Evolutionary conservation across 2,888 invertebrate genomes (phyloP), one percentile per base, ranked within the genome.

Genomic region (Acanthosepion pharaonis): DNA sequence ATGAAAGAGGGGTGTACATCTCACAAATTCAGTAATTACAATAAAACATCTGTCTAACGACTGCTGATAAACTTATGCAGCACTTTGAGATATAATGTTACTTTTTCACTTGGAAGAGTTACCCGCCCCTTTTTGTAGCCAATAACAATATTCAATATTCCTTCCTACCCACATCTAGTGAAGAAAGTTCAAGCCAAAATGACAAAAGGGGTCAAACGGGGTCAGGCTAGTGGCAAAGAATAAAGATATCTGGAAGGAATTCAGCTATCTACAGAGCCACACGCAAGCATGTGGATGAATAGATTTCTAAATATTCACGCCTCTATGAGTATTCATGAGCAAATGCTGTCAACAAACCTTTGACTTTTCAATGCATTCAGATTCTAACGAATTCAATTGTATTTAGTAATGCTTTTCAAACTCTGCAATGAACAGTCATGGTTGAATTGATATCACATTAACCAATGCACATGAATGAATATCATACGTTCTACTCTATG

Each of bases 401-500:
- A 33, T 78, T 78, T 78, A n/a, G 78, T 8, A 15, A 78, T 78
- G 15, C 78, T 78, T 78, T 78, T 78, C 78, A 78, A n/a, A 78
- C 11, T n/a, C 78, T 78, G n/a, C 78, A 78, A 78, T 33, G n/a
- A 78, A 78, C 11, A 15, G 78, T 78, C 78, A 78, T 33, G 78
- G n/a, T 78, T 78, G 78, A 78, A 78, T n/a, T 78, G 78, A n/a
- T 78, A 78, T 78, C 78, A 18, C 78, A 78, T 78, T 78, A 78
- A 78, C n/a, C 11, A 78, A 33, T 15, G 78, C 78, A n/a, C 78
- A 78, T 78, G 78, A 78, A 78, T n/a, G 78, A 78, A 78, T 33
- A 78, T 8, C 33, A 33, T 5, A 33, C 18, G n/a, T 78, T 78
- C n/a, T 78, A 78, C 78, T 9, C 78, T 78, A 4, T n/a, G n/a